Percentiles rank a stretch among this genome's conserved stretches.
phyloP scores from a whole-genome alignment of 2,888 invertebrate species.

The Flabesymbios commensalis region DNA sequence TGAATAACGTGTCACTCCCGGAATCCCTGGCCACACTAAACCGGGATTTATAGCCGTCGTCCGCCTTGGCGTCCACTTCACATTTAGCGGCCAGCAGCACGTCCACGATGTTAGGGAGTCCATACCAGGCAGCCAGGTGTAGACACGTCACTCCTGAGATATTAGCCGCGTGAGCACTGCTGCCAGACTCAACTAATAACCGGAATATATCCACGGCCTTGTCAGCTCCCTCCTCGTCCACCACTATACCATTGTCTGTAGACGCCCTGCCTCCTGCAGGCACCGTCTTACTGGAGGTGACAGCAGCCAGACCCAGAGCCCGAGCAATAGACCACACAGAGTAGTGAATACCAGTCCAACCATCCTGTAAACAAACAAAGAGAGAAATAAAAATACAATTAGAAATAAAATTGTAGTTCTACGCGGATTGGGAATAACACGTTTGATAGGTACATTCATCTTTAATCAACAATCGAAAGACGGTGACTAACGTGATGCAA shows the following conservation, averaged over 20 bases:
- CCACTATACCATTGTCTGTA: no score
- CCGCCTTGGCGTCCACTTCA: conserved; percentile 23
- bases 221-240: background rate
- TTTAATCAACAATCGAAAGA: no score
- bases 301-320: conserved; percentile 17
- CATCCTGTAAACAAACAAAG: conserved; percentile 33
- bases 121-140: conserved; percentile 34
- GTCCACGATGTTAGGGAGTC: conserved; percentile 19
- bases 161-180: conserved; percentile 14
- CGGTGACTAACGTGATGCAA: no score
- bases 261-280: no score
- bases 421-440: no score
- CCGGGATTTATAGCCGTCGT: conserved; percentile 30
- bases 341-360: conserved; percentile 32
- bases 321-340: conserved; percentile 25
- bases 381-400: no score
- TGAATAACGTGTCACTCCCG: conserved; percentile 20
- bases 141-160: conserved; percentile 25
- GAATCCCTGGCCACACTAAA: conserved; percentile 25
- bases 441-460: no score
- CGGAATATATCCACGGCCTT: conserved; percentile 14
- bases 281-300: background rate
- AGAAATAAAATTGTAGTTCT: no score
- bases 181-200: conserved; percentile 9
- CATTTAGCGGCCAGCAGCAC: conserved; percentile 9